These are phyloP conservation scores for Mylabris phalerata DNA, from an alignment of 1,140 invertebrate genomes.

Conservation along the genomic window DNA sequence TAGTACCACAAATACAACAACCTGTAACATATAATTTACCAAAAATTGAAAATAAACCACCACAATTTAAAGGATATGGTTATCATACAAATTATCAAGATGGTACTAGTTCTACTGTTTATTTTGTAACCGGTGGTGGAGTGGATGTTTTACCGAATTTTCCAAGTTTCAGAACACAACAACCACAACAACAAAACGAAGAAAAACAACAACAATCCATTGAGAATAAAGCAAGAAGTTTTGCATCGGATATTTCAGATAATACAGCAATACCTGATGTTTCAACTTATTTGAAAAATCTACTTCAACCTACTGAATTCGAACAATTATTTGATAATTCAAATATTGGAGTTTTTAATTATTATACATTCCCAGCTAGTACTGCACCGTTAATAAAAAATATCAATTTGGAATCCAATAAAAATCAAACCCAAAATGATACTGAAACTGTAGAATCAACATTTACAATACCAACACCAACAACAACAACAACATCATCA, in stretches of 20 bases:
- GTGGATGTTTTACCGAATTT: neutral
- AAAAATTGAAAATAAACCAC: neutral
- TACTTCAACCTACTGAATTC: conserved; percentile 2
- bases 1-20: conserved; percentile 3
- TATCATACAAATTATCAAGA: conserved; percentile 24
- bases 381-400: conserved; percentile 1
- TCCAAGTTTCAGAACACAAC: neutral
- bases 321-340: conserved; percentile 6
- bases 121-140: conserved; percentile 16
- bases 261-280: conserved; percentile 1
- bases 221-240: conserved; percentile 1
- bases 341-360: neutral
- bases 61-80: conserved; percentile 20
- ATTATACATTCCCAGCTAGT: conserved; percentile 5
- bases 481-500: too few relatives aligned
- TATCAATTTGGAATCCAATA: neutral
- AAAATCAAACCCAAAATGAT: neutral
- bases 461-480: too few relatives aligned
- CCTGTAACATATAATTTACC: conserved; percentile 2
- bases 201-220: neutral
- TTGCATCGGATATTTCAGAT: conserved; percentile 15
- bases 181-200: too few relatives aligned
- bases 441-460: too few relatives aligned
- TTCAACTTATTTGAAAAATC: neutral
- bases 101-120: conserved; percentile 18